Conservation (phyloP, 2,888 invertebrate species). For the Leucophora obtusa region DNA sequence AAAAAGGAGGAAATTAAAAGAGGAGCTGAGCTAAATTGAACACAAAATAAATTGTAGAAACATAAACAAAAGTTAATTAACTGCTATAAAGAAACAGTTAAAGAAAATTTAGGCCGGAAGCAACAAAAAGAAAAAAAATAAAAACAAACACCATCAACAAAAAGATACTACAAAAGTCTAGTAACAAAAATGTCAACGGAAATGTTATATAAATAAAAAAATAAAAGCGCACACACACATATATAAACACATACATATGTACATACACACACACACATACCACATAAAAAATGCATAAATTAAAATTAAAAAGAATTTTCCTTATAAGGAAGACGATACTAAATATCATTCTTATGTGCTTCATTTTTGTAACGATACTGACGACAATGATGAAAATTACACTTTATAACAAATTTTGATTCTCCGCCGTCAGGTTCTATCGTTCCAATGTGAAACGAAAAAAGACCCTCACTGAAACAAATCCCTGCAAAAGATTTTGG, state of each 20-base stretch:
- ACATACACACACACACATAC: conserved; percentile 16
- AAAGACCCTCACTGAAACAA: too few relatives aligned
- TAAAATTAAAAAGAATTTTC: conserved; percentile 37
- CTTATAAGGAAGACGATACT: not conserved
- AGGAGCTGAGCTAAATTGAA: conserved; percentile 28
- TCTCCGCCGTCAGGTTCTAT: too few relatives aligned
- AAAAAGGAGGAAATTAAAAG: conserved; percentile 36
- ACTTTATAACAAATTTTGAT: too few relatives aligned
- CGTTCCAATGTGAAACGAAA: too few relatives aligned
- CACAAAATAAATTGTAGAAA: conserved; percentile 52
- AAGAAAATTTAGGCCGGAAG: conserved; percentile 60
- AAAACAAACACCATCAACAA: conserved; percentile 6
- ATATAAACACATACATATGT: conserved; percentile 2
- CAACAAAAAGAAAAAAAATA: conserved; percentile 24
- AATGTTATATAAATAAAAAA: conserved; percentile 45
- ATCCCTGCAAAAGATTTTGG: too few relatives aligned
- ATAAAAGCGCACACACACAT: not conserved
- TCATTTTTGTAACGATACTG: not conserved
- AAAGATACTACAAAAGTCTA: conserved; percentile 10
- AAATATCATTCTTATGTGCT: not conserved
- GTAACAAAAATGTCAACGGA: conserved; percentile 54
- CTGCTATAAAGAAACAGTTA: conserved; percentile 63
- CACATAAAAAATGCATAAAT: conserved; percentile 52
- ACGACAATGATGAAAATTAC: not conserved
- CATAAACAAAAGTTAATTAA: conserved; percentile 65